Percentiles rank a stretch among this genome's conserved stretches.
These are phyloP conservation scores for Drosophila paramelanica DNA, from an alignment of 2,888 invertebrate genomes.

Conservation along the genomic window DNA sequence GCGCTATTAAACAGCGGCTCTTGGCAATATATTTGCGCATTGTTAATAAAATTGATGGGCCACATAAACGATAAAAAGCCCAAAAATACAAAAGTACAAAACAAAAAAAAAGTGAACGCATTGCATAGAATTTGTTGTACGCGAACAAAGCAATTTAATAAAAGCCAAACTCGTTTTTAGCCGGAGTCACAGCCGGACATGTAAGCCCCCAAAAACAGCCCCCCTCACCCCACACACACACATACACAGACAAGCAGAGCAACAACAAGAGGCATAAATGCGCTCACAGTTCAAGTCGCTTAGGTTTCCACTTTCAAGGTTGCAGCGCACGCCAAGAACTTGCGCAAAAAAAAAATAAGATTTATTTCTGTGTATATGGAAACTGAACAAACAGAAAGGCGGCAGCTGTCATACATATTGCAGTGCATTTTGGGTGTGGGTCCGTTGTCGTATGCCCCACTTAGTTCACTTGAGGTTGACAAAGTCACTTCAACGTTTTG, in stretches of 20 bases:
- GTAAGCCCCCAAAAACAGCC: conserved; percentile 35
- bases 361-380: conserved; percentile 3
- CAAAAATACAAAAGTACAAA: conserved; percentile 8
- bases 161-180: conserved; percentile 63
- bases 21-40: conserved; percentile 16
- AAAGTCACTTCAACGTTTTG: conserved; percentile 47
- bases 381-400: conserved; percentile 45
- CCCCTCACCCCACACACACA: not conserved
- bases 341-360: conserved; percentile 43
- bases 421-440: conserved; percentile 65
- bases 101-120: conserved; percentile 45
- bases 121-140: conserved; percentile 49
- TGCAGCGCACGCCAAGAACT: conserved; percentile 65
- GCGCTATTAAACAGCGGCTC: conserved; percentile 6
- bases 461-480: conserved; percentile 55
- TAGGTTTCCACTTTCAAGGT: conserved; percentile 76
- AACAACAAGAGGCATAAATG: conserved; percentile 49
- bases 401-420: conserved; percentile 33
- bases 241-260: conserved; percentile 14
- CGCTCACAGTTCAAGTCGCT: conserved; percentile 47
- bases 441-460: conserved; percentile 50
- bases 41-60: conserved; percentile 44
- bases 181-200: conserved; percentile 62
- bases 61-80: conserved; percentile 29
- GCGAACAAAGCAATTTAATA: conserved; percentile 38